A percentile compares a stretch with the other conserved stretches of the same genome.
Evolutionary conservation across 2,888 invertebrate genomes (phyloP).

Genomic region (Sarcophaga rosellei): DNA sequence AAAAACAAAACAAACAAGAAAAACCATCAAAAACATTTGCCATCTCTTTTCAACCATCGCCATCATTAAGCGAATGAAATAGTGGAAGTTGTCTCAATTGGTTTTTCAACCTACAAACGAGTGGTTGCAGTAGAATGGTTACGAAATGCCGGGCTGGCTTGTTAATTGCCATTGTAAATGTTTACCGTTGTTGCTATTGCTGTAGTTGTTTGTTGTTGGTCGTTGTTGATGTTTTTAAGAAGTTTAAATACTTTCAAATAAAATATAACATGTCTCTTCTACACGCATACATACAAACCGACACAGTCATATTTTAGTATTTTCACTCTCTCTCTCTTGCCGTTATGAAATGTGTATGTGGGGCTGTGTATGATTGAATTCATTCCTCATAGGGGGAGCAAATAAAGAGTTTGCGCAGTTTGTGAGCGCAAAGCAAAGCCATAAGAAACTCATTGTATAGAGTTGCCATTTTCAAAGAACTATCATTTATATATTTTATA

Average conservation of each 20-base stretch:
- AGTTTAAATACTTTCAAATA: slow-evolving; percentile 1
- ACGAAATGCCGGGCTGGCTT: slow-evolving; percentile 26
- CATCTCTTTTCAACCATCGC: slow-evolving; percentile 38
- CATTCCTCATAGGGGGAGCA: background rate
- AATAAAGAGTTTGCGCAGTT: slow-evolving; percentile 42
- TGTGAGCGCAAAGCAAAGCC: background rate
- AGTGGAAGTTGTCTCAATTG: slow-evolving; percentile 40
- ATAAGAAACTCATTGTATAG: background rate
- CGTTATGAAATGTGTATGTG: no score
- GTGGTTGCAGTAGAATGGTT: background rate
- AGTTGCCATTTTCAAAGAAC: background rate
- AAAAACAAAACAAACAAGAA: background rate
- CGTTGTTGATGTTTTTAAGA: slow-evolving; percentile 11
- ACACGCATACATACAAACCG: background rate
- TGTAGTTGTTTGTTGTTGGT: slow-evolving; percentile 38
- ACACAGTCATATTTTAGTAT: background rate
- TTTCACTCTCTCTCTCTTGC: background rate
- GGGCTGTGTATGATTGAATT: slow-evolving; percentile 3
- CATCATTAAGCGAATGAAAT: background rate
- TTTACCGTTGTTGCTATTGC: slow-evolving; percentile 30
- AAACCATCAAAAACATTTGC: background rate
- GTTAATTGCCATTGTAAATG: slow-evolving; percentile 58
- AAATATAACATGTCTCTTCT: background rate
- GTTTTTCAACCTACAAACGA: slow-evolving; percentile 38
- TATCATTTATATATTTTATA: background rate